Percentiles rank a stretch among this genome's conserved stretches.
Evolutionary conservation across 1,140 invertebrate species (phyloP).

Genomic region (Drosophila orosa): DNA sequence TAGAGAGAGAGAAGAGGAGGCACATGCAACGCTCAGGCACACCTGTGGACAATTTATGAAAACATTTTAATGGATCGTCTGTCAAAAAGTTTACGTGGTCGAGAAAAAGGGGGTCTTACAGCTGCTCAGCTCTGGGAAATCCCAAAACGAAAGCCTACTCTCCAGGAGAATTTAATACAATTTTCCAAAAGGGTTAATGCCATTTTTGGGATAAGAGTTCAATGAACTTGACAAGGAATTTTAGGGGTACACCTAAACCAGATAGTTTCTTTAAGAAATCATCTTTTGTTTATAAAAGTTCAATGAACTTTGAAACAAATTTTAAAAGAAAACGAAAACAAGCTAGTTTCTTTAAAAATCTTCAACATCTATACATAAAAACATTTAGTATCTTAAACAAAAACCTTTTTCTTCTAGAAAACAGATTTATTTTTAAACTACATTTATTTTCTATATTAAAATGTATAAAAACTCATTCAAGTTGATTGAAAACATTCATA

Average conservation of each 20-base stretch:
- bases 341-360: no score
- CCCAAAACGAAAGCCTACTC: not conserved
- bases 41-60: constrained; percentile 76
- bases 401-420: no score
- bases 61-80: constrained; percentile 75
- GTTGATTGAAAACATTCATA: not conserved
- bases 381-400: not conserved
- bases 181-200: not conserved
- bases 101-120: not conserved
- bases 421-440: not conserved
- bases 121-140: not conserved
- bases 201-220: not conserved
- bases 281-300: not conserved
- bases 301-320: no score
- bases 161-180: not conserved
- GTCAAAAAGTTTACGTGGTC: constrained; percentile 63
- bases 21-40: constrained; percentile 30
- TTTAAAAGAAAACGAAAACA: no score
- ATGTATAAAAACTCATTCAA: not conserved
- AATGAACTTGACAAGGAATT: not conserved
- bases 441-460: not conserved
- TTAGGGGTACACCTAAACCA: not conserved
- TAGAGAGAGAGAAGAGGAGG: not conserved
- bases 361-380: no score
- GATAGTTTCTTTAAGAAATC: not conserved